phyloP scores from a whole-genome alignment of 2,113 vertebrate genomes.

The Sus scrofa region T2T-Sscrofa CM000828.6:30131501-30132000 shows the following conservation, averaged over 20 bases:
- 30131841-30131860: not conserved
- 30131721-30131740: not conserved
- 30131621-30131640: not conserved
- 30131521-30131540: not conserved
- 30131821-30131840: not conserved
- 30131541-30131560: not conserved
- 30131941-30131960: not conserved
- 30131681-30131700: not conserved
- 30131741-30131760: not conserved
- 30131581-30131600: constrained; percentile 20
- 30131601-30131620: not conserved
- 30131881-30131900: not conserved
- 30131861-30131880: not conserved
- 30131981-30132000: not conserved
- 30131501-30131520: not conserved
- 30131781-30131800: not conserved
- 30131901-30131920: not conserved
- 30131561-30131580: constrained; percentile 10
- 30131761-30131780: not conserved
- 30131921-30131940: not conserved
- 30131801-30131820: not conserved
- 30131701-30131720: not conserved
- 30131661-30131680: not conserved
- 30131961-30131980: not conserved
- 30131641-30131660: not conserved